Percentiles rank a stretch among this genome's conserved stretches.
Conservation (phyloP, 2,797 vertebrate genomes). For the Sciurus vulgaris region DNA sequence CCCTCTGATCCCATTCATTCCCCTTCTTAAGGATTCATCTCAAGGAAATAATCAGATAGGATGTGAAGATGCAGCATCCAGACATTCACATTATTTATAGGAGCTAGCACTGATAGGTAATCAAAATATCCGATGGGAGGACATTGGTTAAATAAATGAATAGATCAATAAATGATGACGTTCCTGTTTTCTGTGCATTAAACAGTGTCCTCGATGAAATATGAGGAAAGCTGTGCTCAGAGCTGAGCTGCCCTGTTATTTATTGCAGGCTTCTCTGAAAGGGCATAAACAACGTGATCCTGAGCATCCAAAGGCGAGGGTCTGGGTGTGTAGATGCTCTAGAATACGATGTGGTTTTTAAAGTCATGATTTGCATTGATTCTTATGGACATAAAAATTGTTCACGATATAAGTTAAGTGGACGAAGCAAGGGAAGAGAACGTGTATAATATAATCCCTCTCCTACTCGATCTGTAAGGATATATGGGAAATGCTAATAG, state of each 20-base stretch:
- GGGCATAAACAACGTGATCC: not conserved
- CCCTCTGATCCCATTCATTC: not conserved
- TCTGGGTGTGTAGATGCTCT: not conserved
- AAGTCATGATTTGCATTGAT: not conserved
- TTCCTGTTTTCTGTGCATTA: not conserved
- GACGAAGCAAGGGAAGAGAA: not conserved
- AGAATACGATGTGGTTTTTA: not conserved
- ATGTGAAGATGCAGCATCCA: not conserved
- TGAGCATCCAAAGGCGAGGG: not conserved
- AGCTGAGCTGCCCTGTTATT: not conserved
- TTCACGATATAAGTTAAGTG: not conserved
- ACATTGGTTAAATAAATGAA: not conserved
- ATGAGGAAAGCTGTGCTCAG: not conserved
- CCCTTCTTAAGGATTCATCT: conserved; percentile 25
- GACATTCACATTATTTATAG: not conserved
- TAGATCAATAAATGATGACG: not conserved
- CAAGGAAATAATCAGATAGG: not conserved
- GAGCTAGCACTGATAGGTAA: not conserved
- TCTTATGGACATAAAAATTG: not conserved
- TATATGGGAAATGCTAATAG: not conserved
- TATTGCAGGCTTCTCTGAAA: not conserved
- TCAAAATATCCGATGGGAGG: not conserved
- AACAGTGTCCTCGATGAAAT: not conserved
- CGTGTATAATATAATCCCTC: accelerated
- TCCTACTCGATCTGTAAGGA: not conserved